Evolutionary conservation across 2,797 vertebrate genomes (phyloP).

Genomic region (Anolis apletophallus): DNA sequence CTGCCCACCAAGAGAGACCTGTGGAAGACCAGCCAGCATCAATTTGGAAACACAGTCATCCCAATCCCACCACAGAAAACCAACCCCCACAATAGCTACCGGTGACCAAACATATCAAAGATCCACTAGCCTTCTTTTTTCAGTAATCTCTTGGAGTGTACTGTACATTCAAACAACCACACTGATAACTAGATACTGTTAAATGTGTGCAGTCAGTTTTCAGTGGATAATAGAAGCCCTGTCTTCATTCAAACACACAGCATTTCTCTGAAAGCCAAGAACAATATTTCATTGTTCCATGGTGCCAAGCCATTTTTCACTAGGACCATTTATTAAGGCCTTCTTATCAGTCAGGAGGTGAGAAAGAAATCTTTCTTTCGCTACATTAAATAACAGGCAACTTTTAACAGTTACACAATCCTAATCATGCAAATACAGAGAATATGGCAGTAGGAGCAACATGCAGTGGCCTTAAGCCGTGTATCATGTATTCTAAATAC

Average conservation of each 20-base stretch:
- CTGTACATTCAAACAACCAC: not conserved
- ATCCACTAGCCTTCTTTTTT: slow-evolving; percentile 3
- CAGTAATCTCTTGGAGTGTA: not conserved
- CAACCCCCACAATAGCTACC: too few species aligned
- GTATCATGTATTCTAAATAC: not conserved
- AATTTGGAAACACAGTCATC: too few species aligned
- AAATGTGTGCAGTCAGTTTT: not conserved
- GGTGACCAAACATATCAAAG: too few species aligned
- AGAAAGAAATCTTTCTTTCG: not conserved
- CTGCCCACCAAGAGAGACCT: too few species aligned
- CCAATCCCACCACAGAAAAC: too few species aligned
- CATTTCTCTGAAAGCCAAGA: not conserved
- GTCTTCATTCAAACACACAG: not conserved
- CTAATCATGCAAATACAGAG: not conserved
- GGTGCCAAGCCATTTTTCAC: not conserved
- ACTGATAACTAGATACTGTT: not conserved
- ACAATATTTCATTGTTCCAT: not conserved
- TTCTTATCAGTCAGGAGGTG: too few species aligned
- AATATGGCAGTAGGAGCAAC: not conserved
- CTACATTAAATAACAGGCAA: not conserved
- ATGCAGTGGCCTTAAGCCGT: not conserved
- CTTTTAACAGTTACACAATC: not conserved
- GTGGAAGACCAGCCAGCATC: too few species aligned
- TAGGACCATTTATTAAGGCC: not conserved
- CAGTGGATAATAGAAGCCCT: not conserved